A percentile compares a stretch with the other conserved stretches of the same genome.
These are phyloP conservation scores for Cuculus canorus DNA, from an alignment of 2,797 vertebrate genomes.

Conservation along the genomic window DNA sequence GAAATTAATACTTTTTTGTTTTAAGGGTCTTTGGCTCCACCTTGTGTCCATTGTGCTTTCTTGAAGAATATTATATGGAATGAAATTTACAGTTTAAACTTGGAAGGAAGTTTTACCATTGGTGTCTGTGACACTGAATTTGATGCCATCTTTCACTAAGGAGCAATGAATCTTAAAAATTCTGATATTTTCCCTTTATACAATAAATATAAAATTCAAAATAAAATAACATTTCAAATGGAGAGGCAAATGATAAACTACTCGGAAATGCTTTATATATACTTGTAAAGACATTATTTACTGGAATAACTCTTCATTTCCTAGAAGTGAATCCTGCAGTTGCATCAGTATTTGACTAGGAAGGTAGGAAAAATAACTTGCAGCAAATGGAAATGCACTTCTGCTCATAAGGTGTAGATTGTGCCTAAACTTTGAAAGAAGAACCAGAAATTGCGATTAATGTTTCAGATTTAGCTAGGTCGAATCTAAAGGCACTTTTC, in stretches of 20 bases:
- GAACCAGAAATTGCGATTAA: not conserved
- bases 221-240: accelerated
- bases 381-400: not conserved
- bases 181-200: not conserved
- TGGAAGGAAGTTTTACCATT: not conserved
- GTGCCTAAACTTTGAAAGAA: not conserved
- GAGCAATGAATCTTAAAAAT: not conserved
- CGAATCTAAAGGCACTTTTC: not conserved
- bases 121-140: not conserved
- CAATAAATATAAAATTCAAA: not conserved
- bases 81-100: not conserved
- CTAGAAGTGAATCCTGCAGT: not conserved
- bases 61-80: not conserved
- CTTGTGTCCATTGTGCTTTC: slow-evolving; percentile 39
- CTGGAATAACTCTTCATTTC: not conserved
- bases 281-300: not conserved
- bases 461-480: not conserved
- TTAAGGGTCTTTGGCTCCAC: slow-evolving; percentile 72
- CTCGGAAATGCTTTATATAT: not conserved
- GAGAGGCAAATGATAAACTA: not conserved
- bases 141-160: not conserved
- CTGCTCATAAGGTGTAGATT: not conserved
- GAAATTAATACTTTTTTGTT: not conserved
- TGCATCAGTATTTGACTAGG: not conserved
- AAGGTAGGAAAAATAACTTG: not conserved